Percentiles rank a stretch among this genome's conserved stretches.
Evolutionary conservation across 2,797 vertebrate species (phyloP).

Genomic region (Capromys pilorides): DNA sequence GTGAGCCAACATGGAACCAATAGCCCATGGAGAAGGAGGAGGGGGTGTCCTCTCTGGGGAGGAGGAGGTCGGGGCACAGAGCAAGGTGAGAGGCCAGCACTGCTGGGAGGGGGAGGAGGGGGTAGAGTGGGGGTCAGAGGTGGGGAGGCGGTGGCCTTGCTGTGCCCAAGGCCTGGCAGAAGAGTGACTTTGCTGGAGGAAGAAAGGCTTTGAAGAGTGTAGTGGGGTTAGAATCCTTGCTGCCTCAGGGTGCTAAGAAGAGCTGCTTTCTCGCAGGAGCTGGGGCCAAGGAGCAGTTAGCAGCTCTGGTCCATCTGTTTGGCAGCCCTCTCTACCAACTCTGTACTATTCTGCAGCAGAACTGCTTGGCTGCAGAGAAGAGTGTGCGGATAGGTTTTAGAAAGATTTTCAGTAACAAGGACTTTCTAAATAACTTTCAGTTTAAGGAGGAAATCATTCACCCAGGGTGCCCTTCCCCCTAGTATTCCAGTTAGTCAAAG

Average conservation of each 20-base stretch:
- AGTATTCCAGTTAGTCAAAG: constrained; percentile 65
- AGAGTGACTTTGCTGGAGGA: background rate
- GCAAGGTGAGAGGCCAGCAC: background rate
- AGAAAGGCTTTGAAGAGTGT: background rate
- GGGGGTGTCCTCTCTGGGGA: background rate
- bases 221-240: background rate
- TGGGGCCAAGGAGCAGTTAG: background rate
- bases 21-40: background rate
- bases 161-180: background rate
- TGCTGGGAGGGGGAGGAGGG: background rate
- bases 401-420: constrained; percentile 72
- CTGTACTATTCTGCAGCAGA: background rate
- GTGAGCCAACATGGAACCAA: background rate
- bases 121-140: too few relatives aligned
- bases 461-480: constrained; percentile 21
- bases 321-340: background rate
- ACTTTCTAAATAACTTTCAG: constrained; percentile 65
- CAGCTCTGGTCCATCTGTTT: background rate
- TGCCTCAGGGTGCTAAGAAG: background rate
- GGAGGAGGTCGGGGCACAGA: background rate
- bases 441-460: constrained; percentile 69
- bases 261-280: background rate
- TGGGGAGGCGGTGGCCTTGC: background rate
- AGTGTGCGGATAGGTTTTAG: constrained; percentile 57
- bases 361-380: constrained; percentile 50